Evolutionary conservation across 2,888 invertebrate genomes (phyloP).

Genomic region (Eledona agricola): DNA sequence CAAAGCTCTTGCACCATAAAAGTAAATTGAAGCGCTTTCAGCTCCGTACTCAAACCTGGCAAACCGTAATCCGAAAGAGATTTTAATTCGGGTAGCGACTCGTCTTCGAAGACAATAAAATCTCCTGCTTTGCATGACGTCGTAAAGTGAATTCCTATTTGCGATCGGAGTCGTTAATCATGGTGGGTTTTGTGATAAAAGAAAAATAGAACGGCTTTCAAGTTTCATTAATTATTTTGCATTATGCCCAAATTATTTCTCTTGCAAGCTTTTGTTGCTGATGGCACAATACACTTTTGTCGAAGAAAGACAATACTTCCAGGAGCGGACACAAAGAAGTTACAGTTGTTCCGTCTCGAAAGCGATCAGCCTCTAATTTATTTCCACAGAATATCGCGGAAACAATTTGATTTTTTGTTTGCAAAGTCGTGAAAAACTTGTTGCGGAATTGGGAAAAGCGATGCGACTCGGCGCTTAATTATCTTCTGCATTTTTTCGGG

Average conservation of each 20-base stretch:
- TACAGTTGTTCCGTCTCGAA: too few relatives aligned
- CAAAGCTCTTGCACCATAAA: slow-evolving; percentile 30
- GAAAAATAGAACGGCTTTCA: slow-evolving; percentile 10
- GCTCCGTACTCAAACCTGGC: slow-evolving; percentile 26
- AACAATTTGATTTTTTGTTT: too few relatives aligned
- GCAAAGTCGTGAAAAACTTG: too few relatives aligned
- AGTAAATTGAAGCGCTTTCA: slow-evolving; percentile 33
- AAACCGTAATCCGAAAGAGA: slow-evolving; percentile 33
- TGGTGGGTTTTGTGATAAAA: too few relatives aligned
- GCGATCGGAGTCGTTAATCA: too few relatives aligned
- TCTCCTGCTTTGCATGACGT: slow-evolving; percentile 16
- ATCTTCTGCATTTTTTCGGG: too few relatives aligned
- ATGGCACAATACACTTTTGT: slow-evolving; percentile 32
- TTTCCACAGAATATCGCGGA: too few relatives aligned
- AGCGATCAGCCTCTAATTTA: too few relatives aligned
- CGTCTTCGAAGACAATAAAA: slow-evolving; percentile 28
- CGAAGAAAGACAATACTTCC: slow-evolving; percentile 22
- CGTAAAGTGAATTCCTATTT: slow-evolving; percentile 17
- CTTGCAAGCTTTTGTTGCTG: slow-evolving; percentile 21
- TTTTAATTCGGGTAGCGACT: slow-evolving; percentile 31
- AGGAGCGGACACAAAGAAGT: slow-evolving; percentile 30
- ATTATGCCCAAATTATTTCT: slow-evolving; percentile 20
- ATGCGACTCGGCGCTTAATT: too few relatives aligned
- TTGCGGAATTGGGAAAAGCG: too few relatives aligned
- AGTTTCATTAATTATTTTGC: slow-evolving; percentile 30